phyloP scores from a whole-genome alignment of 2,888 invertebrate genomes.

The Netelia melanura region DNA sequence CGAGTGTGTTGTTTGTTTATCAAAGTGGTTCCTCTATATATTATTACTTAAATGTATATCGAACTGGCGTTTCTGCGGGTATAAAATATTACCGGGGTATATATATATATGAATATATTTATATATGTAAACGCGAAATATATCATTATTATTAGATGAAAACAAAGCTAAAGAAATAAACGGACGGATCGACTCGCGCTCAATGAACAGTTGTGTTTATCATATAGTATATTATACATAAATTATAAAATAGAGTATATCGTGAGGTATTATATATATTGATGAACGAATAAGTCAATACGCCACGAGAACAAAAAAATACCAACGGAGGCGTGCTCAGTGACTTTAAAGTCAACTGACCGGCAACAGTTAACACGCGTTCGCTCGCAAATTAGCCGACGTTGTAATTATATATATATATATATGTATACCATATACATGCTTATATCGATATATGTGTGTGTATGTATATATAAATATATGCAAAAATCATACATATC shows the following conservation, averaged over 20 bases:
- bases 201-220: conserved; percentile 81
- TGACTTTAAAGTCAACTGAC: conserved; percentile 54
- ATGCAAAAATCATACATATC: conserved; percentile 70
- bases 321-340: conserved; percentile 21
- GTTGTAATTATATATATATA: conserved; percentile 52
- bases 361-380: conserved; percentile 58
- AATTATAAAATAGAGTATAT: conserved; percentile 71
- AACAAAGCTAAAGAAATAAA: conserved; percentile 20
- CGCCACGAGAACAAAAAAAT: conserved; percentile 41
- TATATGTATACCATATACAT: conserved; percentile 58
- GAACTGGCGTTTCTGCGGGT: conserved; percentile 39
- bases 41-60: conserved; percentile 51
- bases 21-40: conserved; percentile 64
- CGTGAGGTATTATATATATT: conserved; percentile 62
- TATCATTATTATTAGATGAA: conserved; percentile 52
- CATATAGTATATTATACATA: conserved; percentile 82
- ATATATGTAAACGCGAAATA: conserved; percentile 44
- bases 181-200: conserved; percentile 74
- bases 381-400: conserved; percentile 58
- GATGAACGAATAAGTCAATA: conserved; percentile 54
- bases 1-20: conserved; percentile 56
- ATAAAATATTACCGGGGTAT: conserved; percentile 31
- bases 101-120: conserved; percentile 36
- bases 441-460: conserved; percentile 46
- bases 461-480: conserved; percentile 58